Base-by-base conservation (phyloP, 2,113 vertebrate species). In the Eretmochelys imbricata region DNA sequence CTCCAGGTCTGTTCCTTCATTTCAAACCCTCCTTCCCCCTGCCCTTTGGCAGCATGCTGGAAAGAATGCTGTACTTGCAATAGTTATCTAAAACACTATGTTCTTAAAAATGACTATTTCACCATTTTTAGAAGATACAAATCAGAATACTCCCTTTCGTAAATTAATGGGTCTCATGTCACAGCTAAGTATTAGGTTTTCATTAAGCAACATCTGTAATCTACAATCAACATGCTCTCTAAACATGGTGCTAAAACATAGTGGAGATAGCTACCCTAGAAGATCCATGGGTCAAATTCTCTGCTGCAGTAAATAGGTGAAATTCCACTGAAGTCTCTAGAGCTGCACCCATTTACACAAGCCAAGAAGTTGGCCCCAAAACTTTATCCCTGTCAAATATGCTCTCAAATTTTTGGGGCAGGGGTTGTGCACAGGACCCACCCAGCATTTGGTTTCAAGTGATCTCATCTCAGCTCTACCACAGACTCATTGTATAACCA, bases 101-200 rank as follows among this genome's bases (percentile, higher is more conserved):
- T 91, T 93, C 89, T 85, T 50, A 0, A 1, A 0, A 1, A 31
- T 76, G 75, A 54, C 50, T 62, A 87, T 82, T 87, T 50, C 80
- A 2, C 50, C 5, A 48, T 8, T 51, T 78, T 75, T 2, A 59
- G 59, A 38, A 84, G 65, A 91, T 14, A 27, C 19, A 24, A 83
- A 27, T 65, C 87, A 91, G 80, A 85, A 93, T 12, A 51, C 25
- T 95, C 93, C 93, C 90, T 31, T 2, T 1, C 51, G 92, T 82
- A 78, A 95, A 94, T 85, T 90, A 95, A 94, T 89, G 94, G 82
- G 46, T 14, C 93, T 90, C 53, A 6, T 75, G 89, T 85, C 76
- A 72, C 42, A 51, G 85, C 42, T 2, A 48, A 76, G 35, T 13
- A 38, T 19, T 3, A 8, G 6, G 90, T 25, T 95, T 82, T 62